Percentiles rank a stretch among this genome's conserved stretches.
These are phyloP conservation scores for Clupea harengus DNA, from an alignment of 2,113 vertebrate species.

Conservation along the genomic window DNA sequence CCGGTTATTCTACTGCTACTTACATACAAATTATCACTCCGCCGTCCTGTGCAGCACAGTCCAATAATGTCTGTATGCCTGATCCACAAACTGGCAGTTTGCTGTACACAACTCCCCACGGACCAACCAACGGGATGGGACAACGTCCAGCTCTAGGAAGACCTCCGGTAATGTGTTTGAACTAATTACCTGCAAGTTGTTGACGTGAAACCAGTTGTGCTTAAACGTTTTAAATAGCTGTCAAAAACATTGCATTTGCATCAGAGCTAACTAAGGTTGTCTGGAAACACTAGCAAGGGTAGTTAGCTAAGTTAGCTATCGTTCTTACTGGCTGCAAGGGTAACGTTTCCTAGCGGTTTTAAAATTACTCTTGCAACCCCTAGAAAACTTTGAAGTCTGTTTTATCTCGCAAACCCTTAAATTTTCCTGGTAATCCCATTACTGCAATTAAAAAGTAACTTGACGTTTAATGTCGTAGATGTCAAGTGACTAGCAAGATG, in stretches of 20 bases:
- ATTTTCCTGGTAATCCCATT: neutral
- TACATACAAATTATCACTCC: slow-evolving; percentile 51
- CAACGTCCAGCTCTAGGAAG: slow-evolving; percentile 49
- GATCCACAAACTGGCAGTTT: slow-evolving; percentile 48
- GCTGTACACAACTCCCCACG: slow-evolving; percentile 56
- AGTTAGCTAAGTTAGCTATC: slow-evolving; percentile 10
- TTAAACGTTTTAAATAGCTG: neutral
- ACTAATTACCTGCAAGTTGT: neutral
- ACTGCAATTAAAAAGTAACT: neutral
- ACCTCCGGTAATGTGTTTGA: slow-evolving; percentile 55
- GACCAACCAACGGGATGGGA: slow-evolving; percentile 47
- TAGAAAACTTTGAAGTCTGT: neutral
- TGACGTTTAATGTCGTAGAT: neutral
- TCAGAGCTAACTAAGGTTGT: neutral
- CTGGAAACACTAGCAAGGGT: neutral
- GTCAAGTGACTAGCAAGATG: neutral
- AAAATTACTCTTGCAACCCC: neutral
- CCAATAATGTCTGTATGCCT: slow-evolving; percentile 40
- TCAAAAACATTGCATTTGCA: slow-evolving; percentile 6
- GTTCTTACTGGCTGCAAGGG: neutral
- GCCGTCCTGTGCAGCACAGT: slow-evolving; percentile 43
- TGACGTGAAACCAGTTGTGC: neutral
- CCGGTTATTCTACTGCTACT: slow-evolving; percentile 39
- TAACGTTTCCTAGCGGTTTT: neutral
- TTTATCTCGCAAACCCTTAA: neutral